phyloP scores from a whole-genome alignment of 2,888 invertebrate species.

The Eudemis profundana region DNA sequence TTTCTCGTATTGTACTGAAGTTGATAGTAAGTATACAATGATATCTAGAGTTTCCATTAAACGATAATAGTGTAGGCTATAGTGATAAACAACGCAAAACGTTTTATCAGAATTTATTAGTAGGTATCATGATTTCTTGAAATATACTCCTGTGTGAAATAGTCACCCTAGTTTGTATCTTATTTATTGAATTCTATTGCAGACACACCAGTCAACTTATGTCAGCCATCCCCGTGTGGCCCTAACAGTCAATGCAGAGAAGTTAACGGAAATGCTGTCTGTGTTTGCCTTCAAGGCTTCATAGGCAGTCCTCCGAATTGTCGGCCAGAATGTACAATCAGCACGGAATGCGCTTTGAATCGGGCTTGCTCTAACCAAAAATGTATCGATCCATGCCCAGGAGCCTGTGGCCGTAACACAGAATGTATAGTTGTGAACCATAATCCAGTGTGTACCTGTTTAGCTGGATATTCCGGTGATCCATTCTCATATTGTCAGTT shows the following conservation, averaged over 20 bases:
- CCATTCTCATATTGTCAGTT: constrained; percentile 88
- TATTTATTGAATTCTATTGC: constrained; percentile 47
- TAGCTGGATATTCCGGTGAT: constrained; percentile 88
- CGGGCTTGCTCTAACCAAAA: constrained; percentile 91
- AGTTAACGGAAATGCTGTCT: constrained; percentile 88
- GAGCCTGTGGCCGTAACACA: constrained; percentile 88
- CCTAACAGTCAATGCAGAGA: constrained; percentile 90
- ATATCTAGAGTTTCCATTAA: no score
- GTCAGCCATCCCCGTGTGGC: constrained; percentile 86
- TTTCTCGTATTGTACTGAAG: constrained; percentile 84
- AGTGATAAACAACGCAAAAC: no score
- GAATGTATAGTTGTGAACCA: constrained; percentile 87
- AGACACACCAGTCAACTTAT: constrained; percentile 67
- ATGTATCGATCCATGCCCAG: constrained; percentile 91
- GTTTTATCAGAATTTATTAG: no score
- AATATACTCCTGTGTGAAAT: background rate
- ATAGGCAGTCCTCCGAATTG: constrained; percentile 90
- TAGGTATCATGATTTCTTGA: no score
- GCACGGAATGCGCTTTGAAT: constrained; percentile 88
- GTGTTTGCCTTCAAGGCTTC: constrained; percentile 89
- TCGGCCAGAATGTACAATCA: constrained; percentile 91
- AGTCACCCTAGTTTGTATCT: background rate
- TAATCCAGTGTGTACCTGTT: constrained; percentile 88
- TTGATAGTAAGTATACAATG: constrained; percentile 60
- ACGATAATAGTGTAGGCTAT: no score